phyloP scores from a whole-genome alignment of 2,113 vertebrate genomes.

The Micromys minutus region DNA sequence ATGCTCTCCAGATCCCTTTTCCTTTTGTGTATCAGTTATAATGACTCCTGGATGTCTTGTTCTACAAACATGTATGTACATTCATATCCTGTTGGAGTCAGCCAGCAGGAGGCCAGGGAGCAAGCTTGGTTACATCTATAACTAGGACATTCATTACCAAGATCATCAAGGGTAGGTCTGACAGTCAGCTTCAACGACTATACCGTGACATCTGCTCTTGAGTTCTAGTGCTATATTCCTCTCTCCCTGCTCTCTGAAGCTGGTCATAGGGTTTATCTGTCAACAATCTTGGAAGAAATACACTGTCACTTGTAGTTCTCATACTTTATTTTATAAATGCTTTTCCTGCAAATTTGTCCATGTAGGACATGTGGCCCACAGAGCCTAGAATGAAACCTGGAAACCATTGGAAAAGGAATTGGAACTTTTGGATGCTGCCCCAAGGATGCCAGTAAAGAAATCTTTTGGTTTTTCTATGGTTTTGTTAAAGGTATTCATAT shows the following conservation, averaged over 20 bases:
- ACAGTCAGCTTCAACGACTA: not conserved
- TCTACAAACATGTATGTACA: not conserved
- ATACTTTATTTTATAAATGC: not conserved
- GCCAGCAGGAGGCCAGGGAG: not conserved
- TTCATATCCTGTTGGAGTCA: not conserved
- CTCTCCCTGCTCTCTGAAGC: too few species aligned
- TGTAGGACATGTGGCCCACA: not conserved
- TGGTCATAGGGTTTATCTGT: not conserved
- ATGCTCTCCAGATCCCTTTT: too few species aligned
- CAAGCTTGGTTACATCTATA: not conserved
- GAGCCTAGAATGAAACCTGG: not conserved
- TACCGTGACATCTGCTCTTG: not conserved
- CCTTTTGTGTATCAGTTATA: not conserved
- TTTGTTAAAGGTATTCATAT: not conserved
- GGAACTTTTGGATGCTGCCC: not conserved
- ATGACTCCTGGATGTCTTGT: not conserved
- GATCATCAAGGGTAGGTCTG: not conserved
- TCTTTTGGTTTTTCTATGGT: not conserved
- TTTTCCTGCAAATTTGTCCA: not conserved
- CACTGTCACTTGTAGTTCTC: not conserved
- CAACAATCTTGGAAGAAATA: not conserved
- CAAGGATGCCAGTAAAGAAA: not conserved
- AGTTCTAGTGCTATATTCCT: not conserved
- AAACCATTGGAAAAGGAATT: not conserved
- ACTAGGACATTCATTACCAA: not conserved